Percentiles rank a stretch among this genome's conserved stretches.
Conservation (phyloP, 2,113 vertebrate species). For the Corynorhinus townsendii region DNA sequence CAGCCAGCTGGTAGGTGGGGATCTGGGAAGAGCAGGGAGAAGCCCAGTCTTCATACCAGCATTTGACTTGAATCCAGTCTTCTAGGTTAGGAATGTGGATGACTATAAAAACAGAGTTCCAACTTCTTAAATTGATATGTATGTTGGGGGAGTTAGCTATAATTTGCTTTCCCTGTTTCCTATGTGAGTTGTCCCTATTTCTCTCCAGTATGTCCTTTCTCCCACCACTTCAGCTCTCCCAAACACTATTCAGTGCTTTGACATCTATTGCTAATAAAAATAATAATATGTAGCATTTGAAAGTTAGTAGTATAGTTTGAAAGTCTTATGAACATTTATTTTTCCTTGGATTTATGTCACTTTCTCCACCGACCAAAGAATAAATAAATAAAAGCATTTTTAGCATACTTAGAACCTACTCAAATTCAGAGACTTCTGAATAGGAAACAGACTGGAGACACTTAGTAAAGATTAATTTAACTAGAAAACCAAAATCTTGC, state of each 20-base stretch:
- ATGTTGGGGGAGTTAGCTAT: not conserved
- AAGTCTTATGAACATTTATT: slow-evolving; percentile 65
- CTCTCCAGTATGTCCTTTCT: not conserved
- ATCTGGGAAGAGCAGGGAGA: too few relatives aligned
- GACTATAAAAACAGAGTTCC: not conserved
- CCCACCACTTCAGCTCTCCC: not conserved
- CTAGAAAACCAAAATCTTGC: slow-evolving; percentile 39
- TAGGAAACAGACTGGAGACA: slow-evolving; percentile 48
- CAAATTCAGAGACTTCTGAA: slow-evolving; percentile 57
- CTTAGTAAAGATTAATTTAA: slow-evolving; percentile 47
- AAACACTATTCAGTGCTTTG: slow-evolving; percentile 40
- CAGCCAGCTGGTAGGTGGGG: not conserved
- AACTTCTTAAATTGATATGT: not conserved
- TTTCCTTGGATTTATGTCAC: slow-evolving; percentile 55
- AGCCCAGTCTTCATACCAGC: not conserved
- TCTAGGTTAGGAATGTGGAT: not conserved
- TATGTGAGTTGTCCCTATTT: not conserved
- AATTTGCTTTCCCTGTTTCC: not conserved
- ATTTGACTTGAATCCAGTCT: not conserved
- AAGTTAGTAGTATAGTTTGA: slow-evolving; percentile 48
- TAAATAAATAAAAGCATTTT: slow-evolving; percentile 70
- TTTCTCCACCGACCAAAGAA: slow-evolving; percentile 52
- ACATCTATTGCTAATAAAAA: slow-evolving; percentile 68
- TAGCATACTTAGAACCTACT: slow-evolving; percentile 63
- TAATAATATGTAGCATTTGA: slow-evolving; percentile 56